Evolutionary conservation across 2,113 vertebrate species (phyloP).

Genomic region (Phoxinus phoxinus): DNA sequence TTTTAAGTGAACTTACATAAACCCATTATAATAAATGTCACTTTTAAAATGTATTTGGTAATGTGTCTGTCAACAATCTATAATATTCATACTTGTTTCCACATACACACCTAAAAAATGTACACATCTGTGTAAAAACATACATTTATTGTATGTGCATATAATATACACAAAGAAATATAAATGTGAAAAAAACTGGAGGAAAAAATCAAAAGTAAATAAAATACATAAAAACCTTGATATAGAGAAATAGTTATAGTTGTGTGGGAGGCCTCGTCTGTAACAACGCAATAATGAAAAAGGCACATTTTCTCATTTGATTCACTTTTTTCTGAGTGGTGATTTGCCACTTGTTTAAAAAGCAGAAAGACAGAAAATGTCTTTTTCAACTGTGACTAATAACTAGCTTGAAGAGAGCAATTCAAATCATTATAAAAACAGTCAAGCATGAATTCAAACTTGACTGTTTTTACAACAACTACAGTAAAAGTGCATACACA

Average conservation of each 20-base stretch:
- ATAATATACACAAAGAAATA: too few relatives aligned
- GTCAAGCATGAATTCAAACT: constrained; percentile 31
- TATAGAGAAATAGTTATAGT: background rate
- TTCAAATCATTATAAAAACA: constrained; percentile 9
- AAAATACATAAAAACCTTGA: background rate
- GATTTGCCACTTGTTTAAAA: constrained; percentile 18
- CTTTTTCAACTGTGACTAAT: constrained; percentile 20
- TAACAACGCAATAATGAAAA: background rate
- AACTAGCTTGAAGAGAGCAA: background rate
- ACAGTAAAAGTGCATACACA: constrained; percentile 12
- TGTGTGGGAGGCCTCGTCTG: background rate
- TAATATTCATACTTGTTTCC: too few relatives aligned
- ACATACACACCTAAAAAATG: too few relatives aligned
- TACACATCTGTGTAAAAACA: too few relatives aligned
- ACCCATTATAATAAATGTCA: too few relatives aligned
- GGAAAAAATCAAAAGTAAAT: background rate
- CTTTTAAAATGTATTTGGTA: too few relatives aligned
- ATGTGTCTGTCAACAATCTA: background rate
- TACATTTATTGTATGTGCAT: too few relatives aligned
- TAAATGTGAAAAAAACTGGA: too few relatives aligned
- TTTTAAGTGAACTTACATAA: too few relatives aligned
- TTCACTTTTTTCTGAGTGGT: background rate
- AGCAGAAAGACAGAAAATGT: background rate
- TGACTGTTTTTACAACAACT: constrained; percentile 19
- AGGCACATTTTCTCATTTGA: background rate